Evolutionary conservation across 2,888 invertebrate species (phyloP), one percentile per base, ranked within the genome.

Genomic region (Boloria euphrosyne): DNA sequence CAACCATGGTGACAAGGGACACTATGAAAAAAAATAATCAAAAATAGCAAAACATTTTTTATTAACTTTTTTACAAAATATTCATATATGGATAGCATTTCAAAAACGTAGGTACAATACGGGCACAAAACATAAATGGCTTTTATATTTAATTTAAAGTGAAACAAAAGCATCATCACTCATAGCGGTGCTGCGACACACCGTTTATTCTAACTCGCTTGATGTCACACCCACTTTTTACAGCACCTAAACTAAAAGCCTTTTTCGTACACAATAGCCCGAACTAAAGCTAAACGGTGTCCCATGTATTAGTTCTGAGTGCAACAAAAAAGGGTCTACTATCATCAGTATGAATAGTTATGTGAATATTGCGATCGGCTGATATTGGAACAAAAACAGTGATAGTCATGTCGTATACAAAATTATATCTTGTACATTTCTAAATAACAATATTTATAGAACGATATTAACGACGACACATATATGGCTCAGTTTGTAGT

Each of bases 251-350:
- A 57, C 43, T 64, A 64, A 64, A 64, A 64, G 63, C 55, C 46
- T 55, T 58, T 51, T 58, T 58, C 17, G 14, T 58, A 46, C 31
- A 64, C 57, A 64, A 64, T 64, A 44, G 57, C 50, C 50, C 22
- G 46, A 58, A 57, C 58, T 58, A 58, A 47, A 46, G 57, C 58
- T 62, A 51, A 62, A 59, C 38, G 59, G 27, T 65, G 68, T 58
- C 52, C 63, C 18, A 38, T 43, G 47, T 57, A 65, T 62, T 62
- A 65, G 49, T 59, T 62, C 62, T 44, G 62, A 54, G 58, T 55
- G 54, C 44, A 62, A 65, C 59, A 62, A 68, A 68, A 68, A 68
- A 68, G 58, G 53, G 65, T 62, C 68, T 5, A 51, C 54, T 51
- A 22, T 44, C 63, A 54, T 38, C 58, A 49, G 22, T 62, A 59